These are phyloP conservation scores for Drosophila paulistorum DNA, from an alignment of 1,140 invertebrate genomes.

Conservation along the genomic window DNA sequence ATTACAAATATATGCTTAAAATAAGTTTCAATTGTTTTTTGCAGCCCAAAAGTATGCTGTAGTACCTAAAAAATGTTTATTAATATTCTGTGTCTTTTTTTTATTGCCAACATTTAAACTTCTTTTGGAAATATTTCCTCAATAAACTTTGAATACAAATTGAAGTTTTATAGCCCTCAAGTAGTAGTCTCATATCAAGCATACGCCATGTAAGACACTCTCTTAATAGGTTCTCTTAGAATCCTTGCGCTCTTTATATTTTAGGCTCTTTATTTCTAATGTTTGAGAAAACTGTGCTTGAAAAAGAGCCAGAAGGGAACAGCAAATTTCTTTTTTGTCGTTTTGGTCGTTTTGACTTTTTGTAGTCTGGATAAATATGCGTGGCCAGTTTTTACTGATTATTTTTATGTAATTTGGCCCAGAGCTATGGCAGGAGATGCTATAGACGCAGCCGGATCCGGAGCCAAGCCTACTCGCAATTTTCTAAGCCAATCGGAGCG, in stretches of 20 bases:
- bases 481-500: slow-evolving; percentile 79
- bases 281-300: neutral
- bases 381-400: slow-evolving; percentile 45
- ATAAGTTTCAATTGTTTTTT: too few relatives aligned
- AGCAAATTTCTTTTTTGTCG: neutral
- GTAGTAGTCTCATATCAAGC: slow-evolving; percentile 30
- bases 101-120: neutral
- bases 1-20: too few relatives aligned
- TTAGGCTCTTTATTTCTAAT: neutral
- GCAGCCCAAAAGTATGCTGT: too few relatives aligned
- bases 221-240: slow-evolving; percentile 40
- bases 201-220: slow-evolving; percentile 53
- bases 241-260: slow-evolving; percentile 19
- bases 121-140: neutral
- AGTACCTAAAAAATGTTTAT: neutral
- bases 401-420: slow-evolving; percentile 49
- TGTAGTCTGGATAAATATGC: slow-evolving; percentile 24
- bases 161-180: neutral
- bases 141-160: neutral
- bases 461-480: slow-evolving; percentile 79
- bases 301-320: neutral
- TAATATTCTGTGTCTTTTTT: neutral
- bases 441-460: slow-evolving; percentile 11
- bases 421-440: slow-evolving; percentile 3
- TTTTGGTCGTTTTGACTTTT: neutral